These are phyloP conservation scores for Cryptotis parvus DNA, from an alignment of 2,113 vertebrate genomes.

Conservation along the genomic window DNA sequence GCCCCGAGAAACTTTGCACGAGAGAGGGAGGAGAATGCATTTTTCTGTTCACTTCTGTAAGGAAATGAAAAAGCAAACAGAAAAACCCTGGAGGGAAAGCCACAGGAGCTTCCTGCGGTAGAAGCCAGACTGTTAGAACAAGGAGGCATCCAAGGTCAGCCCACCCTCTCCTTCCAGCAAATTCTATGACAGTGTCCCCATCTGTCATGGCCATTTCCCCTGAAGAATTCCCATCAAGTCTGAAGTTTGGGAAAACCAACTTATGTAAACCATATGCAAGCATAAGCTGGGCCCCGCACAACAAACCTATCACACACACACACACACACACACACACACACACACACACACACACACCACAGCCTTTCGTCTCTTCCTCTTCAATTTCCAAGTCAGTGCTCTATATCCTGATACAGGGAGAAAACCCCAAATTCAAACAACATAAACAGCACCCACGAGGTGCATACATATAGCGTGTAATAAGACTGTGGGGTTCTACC, in stretches of 20 bases:
- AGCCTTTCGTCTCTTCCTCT: neutral
- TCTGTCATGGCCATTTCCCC: neutral
- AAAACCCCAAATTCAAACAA: neutral
- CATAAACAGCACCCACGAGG: neutral
- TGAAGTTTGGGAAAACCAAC: neutral
- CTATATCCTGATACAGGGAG: neutral
- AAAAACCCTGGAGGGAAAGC: neutral
- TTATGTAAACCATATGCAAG: neutral
- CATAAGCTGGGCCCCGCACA: neutral
- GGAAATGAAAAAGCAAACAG: neutral
- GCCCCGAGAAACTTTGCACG: neutral
- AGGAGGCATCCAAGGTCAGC: neutral
- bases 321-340: no score
- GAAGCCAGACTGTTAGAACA: neutral
- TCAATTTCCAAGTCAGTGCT: slow-evolving; percentile 18
- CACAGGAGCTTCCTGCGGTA: neutral
- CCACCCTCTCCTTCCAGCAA: neutral
- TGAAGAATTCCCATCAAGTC: slow-evolving; percentile 15
- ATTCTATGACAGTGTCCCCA: neutral
- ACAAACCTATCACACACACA: neutral
- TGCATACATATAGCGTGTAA: neutral
- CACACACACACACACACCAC: no score
- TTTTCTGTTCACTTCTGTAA: neutral
- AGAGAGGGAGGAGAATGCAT: neutral
- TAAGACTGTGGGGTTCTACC: neutral